Percentiles rank a stretch among this genome's conserved stretches.
These are phyloP conservation scores for Drosophila auraria DNA, from an alignment of 1,140 invertebrate genomes.

Conservation along the genomic window DNA sequence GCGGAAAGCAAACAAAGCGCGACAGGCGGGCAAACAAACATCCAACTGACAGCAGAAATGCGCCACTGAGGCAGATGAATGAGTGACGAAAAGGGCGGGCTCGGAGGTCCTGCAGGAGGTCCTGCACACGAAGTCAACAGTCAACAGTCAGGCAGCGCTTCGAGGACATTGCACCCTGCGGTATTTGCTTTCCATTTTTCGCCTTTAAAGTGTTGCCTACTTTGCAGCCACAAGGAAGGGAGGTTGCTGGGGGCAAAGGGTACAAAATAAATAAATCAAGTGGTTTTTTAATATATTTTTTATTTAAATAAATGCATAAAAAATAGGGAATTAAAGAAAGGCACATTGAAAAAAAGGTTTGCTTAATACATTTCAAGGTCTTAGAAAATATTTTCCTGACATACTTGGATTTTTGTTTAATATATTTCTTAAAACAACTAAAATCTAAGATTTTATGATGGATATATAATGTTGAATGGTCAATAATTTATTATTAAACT, in stretches of 20 bases:
- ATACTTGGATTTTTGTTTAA: too few relatives aligned
- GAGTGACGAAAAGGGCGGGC: constrained; percentile 18
- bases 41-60: constrained; percentile 59
- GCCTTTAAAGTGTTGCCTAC: constrained; percentile 50
- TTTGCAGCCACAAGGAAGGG: constrained; percentile 5
- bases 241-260: neutral
- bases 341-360: too few relatives aligned
- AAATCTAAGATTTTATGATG: too few relatives aligned
- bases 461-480: too few relatives aligned
- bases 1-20: constrained; percentile 77
- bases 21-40: constrained; percentile 75
- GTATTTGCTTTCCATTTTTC: constrained; percentile 51
- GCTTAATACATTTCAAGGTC: too few relatives aligned
- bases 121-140: constrained; percentile 63
- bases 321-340: neutral
- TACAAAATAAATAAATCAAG: neutral
- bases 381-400: neutral
- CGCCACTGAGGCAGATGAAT: constrained; percentile 53
- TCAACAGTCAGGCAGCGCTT: constrained; percentile 64
- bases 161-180: constrained; percentile 64
- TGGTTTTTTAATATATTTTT: neutral
- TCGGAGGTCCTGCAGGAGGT: constrained; percentile 10
- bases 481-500: too few relatives aligned
- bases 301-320: too few relatives aligned
- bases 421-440: too few relatives aligned